A percentile compares a stretch with the other conserved stretches of the same genome.
phyloP scores from a whole-genome alignment of 2,113 vertebrate genomes.

The Stomatorhinus ivindoensis region DNA sequence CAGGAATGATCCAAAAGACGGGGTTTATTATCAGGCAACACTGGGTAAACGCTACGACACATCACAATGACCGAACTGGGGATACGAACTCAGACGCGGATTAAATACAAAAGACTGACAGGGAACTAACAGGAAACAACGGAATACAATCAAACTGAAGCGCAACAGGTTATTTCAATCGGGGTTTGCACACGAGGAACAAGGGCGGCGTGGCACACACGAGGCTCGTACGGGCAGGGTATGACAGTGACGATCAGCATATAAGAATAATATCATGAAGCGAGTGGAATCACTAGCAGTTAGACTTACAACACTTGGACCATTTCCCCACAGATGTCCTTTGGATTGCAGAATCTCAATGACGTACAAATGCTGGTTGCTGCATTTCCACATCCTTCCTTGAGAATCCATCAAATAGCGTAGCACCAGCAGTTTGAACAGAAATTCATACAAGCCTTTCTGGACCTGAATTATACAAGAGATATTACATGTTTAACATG shows the following conservation, averaged over 20 bases:
- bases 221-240: no score
- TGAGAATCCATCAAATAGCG: slow-evolving; percentile 72
- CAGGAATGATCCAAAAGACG: no score
- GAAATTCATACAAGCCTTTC: slow-evolving; percentile 75
- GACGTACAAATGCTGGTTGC: slow-evolving; percentile 72
- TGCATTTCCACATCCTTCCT: slow-evolving; percentile 82
- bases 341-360: slow-evolving; percentile 71
- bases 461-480: slow-evolving; percentile 61
- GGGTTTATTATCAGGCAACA: no score
- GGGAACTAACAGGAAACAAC: no score
- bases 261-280: neutral
- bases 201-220: no score
- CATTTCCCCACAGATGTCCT: slow-evolving; percentile 32
- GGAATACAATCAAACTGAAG: no score
- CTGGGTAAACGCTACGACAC: no score
- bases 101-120: no score
- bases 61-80: no score
- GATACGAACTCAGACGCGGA: no score
- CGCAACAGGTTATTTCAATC: no score
- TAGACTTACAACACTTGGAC: slow-evolving; percentile 51
- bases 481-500: neutral
- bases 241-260: neutral
- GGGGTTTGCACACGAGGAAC: no score
- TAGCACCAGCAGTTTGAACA: slow-evolving; percentile 84
- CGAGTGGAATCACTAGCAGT: neutral